Evolutionary conservation across 2,888 invertebrate genomes (phyloP).

Genomic region (Cheilosia vernalis): DNA sequence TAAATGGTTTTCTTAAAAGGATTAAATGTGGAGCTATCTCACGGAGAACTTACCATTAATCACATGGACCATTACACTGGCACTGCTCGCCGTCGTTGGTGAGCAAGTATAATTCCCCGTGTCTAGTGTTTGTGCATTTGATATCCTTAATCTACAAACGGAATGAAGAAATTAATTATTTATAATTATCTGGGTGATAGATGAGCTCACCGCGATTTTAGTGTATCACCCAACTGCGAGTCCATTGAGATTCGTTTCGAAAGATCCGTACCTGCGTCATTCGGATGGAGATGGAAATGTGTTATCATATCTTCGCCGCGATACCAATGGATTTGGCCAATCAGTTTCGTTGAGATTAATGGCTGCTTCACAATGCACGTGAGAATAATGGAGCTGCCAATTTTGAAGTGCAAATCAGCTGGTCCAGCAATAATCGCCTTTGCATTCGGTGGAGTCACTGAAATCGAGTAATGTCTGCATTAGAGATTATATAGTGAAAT

Average conservation of each 20-base stretch:
- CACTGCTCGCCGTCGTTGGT: slow-evolving; percentile 92
- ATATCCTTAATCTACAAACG: slow-evolving; percentile 86
- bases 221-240: slow-evolving; percentile 86
- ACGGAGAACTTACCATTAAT: slow-evolving; percentile 89
- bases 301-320: slow-evolving; percentile 84
- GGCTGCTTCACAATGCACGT: slow-evolving; percentile 89
- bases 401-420: slow-evolving; percentile 88
- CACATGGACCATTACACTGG: slow-evolving; percentile 94
- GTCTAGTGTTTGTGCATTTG: slow-evolving; percentile 89
- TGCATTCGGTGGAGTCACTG: slow-evolving; percentile 85
- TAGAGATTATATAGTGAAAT: no score
- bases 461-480: slow-evolving; percentile 38
- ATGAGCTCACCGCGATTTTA: slow-evolving; percentile 86
- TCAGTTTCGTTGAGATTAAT: slow-evolving; percentile 85
- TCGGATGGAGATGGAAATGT: slow-evolving; percentile 78
- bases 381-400: slow-evolving; percentile 89
- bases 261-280: slow-evolving; percentile 80
- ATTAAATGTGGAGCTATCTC: slow-evolving; percentile 22
- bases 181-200: slow-evolving; percentile 15
- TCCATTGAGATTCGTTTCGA: slow-evolving; percentile 82
- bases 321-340: slow-evolving; percentile 89
- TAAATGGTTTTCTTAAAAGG: slow-evolving; percentile 8
- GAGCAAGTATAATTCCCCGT: slow-evolving; percentile 95
- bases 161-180: slow-evolving; percentile 48
- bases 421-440: slow-evolving; percentile 88